Evolutionary conservation across 2,888 invertebrate genomes (phyloP), one percentile per base, ranked within the genome.

Genomic region (Lepeophtheirus nordmannii): DNA sequence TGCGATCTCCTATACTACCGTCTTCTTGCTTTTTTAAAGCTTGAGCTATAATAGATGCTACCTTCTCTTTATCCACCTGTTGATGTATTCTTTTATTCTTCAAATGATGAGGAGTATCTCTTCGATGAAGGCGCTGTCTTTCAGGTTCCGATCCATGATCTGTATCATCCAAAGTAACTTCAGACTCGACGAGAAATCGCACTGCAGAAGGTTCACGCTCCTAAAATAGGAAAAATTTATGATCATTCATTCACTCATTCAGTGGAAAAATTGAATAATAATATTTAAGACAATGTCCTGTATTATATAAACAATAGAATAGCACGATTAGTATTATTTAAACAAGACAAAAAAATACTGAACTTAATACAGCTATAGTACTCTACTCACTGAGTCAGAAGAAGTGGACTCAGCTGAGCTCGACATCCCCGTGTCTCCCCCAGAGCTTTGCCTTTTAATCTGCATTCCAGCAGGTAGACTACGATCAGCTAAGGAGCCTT

Each of bases 41-140:
- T 81, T 82, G 82, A 73, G 82, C 82, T 71, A 85, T 82, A 75
- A 85, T 83, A 73, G 81, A 82, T 71, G 84, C 82, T 73, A 85
- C 83, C 76, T 85, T 85, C 74, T 85, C 85, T 76, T 82, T 81
- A 75, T 83, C 82, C 71, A 81, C 75, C 56, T 37, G 76, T 69
- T 76, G 76, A 75, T 84, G 82, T 72, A 96, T 88, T 74, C 96
- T 85, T 77, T 96, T 96, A 80, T 94, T 94, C 83, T 97, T 97
- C 74, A 94, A 83, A 78, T 98, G 96, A 81, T 99, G 97, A 62
- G 98, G 98, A 23, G 98, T 98, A 80, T 99, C 97, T 73, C 97
- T 85, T 68, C 88, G 83, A 75, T 89, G 86, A 69, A 92, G 82
- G 68, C 84, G 81, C 58, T 57, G 53, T 17, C 39, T 58, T 22